Base-by-base conservation (phyloP, 2,113 vertebrate genomes). In the Protomyctophum bolini region DNA sequence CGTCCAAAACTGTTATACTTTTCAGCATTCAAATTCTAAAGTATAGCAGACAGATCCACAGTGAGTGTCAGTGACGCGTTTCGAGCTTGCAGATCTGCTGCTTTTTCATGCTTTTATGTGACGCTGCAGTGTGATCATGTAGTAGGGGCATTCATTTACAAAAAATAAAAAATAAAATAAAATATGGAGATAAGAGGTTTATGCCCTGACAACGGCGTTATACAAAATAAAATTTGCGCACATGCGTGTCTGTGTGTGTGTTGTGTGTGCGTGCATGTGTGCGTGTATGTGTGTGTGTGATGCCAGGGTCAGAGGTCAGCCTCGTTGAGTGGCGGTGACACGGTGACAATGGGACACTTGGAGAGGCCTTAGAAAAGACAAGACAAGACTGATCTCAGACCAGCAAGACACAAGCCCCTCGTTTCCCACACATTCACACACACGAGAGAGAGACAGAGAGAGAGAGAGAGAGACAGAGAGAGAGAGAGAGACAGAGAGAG, bases 301-400 rank as follows among this genome's bases (percentile, higher is more conserved):
- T 21, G 21, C 21, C 21, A 94, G 92, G 95, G 95, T 93, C 94
- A 96, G 95, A 97, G 97, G 97, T 98, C 95, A 96, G 92, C 91
- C 90, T 95, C 95, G 95, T 96, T 97, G 95, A 97, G 95, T 94
- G 88, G 96, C 89, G 84, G 94, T 97, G 97, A 98, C 96, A 98
- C 95, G 94, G 95, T 94, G 94, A 99, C 97, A 99, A 98, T 97
- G 92, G 95, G 93, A 95, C 94, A 96, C 96, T 97, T 92, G 95
- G 94, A 85, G 90, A 95, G 21, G 93, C 93, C 94, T 95, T 92
- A 90, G 90, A 92, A 93, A 91, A 21, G 86, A 87, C 95, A 93
- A 95, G 96, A 21, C 21, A 21, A 21, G 21, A 21, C 94, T 95
- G 93, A 94, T 93, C 94, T 97, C 93, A 96, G 94, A 94, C 92